Percentiles rank a stretch among this genome's conserved stretches.
Conservation (phyloP, 2,113 vertebrate genomes). For the Pseudonaja textilis region DNA sequence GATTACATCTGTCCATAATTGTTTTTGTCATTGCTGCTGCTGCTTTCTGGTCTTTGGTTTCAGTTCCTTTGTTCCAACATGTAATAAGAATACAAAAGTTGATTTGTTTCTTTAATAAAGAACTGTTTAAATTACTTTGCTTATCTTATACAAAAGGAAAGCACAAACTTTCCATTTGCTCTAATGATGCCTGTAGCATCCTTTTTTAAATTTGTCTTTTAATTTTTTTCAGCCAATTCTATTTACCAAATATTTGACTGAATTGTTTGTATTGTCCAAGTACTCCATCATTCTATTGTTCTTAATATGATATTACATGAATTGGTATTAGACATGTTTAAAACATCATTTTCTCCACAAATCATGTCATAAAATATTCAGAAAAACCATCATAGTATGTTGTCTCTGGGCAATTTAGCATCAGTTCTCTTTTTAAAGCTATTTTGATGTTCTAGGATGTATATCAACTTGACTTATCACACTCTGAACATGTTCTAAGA, state of each 20-base stretch:
- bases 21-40: neutral
- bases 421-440: neutral
- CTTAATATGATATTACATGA: neutral
- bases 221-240: neutral
- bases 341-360: neutral
- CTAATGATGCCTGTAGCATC: neutral
- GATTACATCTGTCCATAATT: neutral
- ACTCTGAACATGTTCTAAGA: neutral
- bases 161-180: neutral
- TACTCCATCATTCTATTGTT: neutral
- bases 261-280: neutral
- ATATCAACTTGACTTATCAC: neutral
- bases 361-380: neutral
- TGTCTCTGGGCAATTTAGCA: neutral
- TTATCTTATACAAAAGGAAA: neutral
- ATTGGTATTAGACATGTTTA: neutral
- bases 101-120: neutral
- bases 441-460: neutral
- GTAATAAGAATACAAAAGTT: neutral
- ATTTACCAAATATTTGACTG: neutral
- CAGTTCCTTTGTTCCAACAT: neutral
- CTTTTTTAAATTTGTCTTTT: neutral
- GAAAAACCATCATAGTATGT: neutral
- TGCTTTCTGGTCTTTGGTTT: neutral
- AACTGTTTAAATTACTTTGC: neutral